Evolutionary conservation across 2,888 invertebrate genomes (phyloP), one percentile per base, ranked within the genome.

Genomic region (Lycophotia porphyrea): DNA sequence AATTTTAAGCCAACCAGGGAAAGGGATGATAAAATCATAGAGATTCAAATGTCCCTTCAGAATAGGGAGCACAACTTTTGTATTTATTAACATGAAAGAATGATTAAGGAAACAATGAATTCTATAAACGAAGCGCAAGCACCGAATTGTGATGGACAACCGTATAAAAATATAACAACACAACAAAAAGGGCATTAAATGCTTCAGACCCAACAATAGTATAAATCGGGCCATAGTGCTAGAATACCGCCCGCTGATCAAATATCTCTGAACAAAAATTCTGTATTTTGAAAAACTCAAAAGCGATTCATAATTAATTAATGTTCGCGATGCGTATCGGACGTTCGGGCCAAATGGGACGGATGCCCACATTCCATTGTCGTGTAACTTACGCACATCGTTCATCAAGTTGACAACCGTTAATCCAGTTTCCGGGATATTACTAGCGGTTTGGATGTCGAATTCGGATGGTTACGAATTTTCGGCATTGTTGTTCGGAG

Each of bases 331-430:
- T 92, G 93, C 93, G 93, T 93, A 94, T 94, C 94, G 93, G 92
- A 92, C 90, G 83, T 89, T 84, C 87, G 87, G 91, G 91, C 92
- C 91, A 91, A 94, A 93, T 92, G 93, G 94, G 92, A 93, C 92
- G 94, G 93, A 94, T 93, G 93, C 91, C 93, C 94, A 93, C 95
- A 95, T 95, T 93, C 94, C 95, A 95, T 95, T 94, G 95, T 95
- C 93, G 93, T 94, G 94, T 95, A 94, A 94, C 95, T 95, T 95
- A 95, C 95, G 95, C 95, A 94, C 95, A 91, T 95, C 96, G 94
- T 96, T 93, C 94, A 95, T 96, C 96, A 96, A 92, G 93, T 94
- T 95, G 96, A 96, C 96, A 96, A 96, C 94, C 96, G 95, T 96
- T 96, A 96, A 96, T 96, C 95, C 95, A 94, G 96, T 95, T 95